phyloP scores from a whole-genome alignment of 2,888 invertebrate genomes.

The Parochlus steinenii region DNA sequence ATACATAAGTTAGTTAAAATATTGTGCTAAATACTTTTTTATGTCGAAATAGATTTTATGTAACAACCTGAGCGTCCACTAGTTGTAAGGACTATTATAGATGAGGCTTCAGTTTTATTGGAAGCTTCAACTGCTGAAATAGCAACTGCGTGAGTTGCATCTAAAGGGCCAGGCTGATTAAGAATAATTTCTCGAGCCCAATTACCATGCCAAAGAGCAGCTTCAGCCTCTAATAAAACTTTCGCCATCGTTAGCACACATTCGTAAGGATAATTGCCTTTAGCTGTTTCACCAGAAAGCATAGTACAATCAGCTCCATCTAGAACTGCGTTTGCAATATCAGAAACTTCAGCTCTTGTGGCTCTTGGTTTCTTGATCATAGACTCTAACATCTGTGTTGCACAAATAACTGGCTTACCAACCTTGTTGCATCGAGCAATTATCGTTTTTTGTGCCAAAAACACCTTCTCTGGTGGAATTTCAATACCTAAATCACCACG shows the following conservation, averaged over 20 bases:
- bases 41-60: too few relatives aligned
- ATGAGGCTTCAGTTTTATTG: conserved; percentile 63
- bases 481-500: conserved; percentile 63
- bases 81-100: conserved; percentile 74
- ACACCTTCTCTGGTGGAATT: conserved; percentile 58
- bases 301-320: conserved; percentile 71
- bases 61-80: too few relatives aligned
- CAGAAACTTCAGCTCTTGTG: conserved; percentile 60
- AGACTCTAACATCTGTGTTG: conserved; percentile 62
- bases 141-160: conserved; percentile 72
- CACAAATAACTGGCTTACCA: conserved; percentile 65
- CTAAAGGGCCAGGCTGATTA: conserved; percentile 41
- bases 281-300: conserved; percentile 65
- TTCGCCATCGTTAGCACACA: conserved; percentile 42
- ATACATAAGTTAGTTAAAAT: too few relatives aligned
- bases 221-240: conserved; percentile 61
- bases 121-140: conserved; percentile 84
- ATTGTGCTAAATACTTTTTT: too few relatives aligned
- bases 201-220: conserved; percentile 54
- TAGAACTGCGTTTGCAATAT: conserved; percentile 64
- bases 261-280: conserved; percentile 53
- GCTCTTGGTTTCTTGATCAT: conserved; percentile 59
- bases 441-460: conserved; percentile 62
- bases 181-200: conserved; percentile 42
- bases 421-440: conserved; percentile 55